phyloP scores from a whole-genome alignment of 1,140 invertebrate genomes.

The Metaphire vulgaris region DNA sequence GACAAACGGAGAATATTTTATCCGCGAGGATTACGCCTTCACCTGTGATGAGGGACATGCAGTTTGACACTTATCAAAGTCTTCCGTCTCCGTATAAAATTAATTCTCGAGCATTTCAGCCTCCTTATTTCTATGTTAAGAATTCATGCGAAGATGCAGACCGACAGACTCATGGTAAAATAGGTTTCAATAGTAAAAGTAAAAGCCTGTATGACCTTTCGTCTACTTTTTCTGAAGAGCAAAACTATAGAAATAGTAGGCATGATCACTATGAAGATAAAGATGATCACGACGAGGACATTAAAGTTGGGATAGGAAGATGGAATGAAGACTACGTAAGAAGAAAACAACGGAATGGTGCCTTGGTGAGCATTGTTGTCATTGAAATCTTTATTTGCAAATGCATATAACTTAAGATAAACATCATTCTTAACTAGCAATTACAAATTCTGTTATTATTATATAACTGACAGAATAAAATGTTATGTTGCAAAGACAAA shows the following conservation, averaged over 20 bases:
- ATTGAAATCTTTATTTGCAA: no score
- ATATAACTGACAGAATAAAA: no score
- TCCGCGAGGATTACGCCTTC: background rate
- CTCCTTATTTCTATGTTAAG: background rate
- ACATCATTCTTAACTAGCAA: no score
- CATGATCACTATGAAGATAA: no score
- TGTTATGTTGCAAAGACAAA: no score
- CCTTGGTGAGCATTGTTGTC: background rate
- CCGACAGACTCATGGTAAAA: background rate
- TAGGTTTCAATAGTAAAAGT: background rate
- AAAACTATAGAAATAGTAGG: no score
- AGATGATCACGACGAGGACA: background rate
- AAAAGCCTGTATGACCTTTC: background rate
- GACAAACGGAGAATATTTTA: background rate
- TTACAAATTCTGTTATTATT: no score
- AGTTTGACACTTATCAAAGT: background rate
- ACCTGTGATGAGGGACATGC: background rate
- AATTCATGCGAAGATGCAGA: background rate
- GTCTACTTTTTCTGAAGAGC: no score
- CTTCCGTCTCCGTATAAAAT: background rate
- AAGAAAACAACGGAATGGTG: background rate
- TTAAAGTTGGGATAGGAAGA: background rate
- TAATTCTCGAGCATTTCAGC: background rate
- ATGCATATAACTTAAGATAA: no score
- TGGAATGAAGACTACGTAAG: background rate